Evolutionary conservation across 2,797 vertebrate species (phyloP).

Genomic region (Dendrocincla fuliginosa): DNA sequence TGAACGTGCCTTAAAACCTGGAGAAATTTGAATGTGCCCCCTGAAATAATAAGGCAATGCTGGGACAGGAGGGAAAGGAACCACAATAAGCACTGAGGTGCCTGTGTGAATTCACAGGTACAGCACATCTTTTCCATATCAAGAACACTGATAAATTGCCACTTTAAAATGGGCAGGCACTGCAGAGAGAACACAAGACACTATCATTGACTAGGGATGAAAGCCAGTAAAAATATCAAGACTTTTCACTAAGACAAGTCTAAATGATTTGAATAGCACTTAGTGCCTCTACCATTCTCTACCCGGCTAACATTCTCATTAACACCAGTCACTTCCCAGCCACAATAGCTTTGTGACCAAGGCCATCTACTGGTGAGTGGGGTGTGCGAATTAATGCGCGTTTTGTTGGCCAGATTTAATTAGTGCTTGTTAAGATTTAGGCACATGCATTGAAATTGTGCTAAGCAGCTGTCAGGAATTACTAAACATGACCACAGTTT

Average conservation of each 20-base stretch:
- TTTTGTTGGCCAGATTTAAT: not conserved
- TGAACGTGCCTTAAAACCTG: not conserved
- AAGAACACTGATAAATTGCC: not conserved
- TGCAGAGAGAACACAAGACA: not conserved
- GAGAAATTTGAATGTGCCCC: not conserved
- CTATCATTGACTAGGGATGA: fast-evolving
- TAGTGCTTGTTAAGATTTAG: not conserved
- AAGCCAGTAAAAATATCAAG: not conserved
- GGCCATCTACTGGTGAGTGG: slow-evolving; percentile 52
- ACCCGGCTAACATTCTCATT: not conserved
- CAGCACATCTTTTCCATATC: not conserved
- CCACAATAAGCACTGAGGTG: not conserved
- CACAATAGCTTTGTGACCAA: slow-evolving; percentile 15
- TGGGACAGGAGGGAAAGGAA: not conserved
- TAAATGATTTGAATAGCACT: not conserved
- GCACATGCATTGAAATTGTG: not conserved
- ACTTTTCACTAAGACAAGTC: not conserved
- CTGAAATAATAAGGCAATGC: not conserved
- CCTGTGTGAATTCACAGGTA: not conserved
- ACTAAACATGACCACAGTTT: not conserved
- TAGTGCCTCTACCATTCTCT: not conserved
- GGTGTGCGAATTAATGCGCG: not conserved
- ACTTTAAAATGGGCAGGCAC: not conserved
- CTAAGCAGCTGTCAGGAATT: not conserved
- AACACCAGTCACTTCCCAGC: not conserved